Conservation (phyloP, 2,888 invertebrate species). For the Lucinisca nassula region DNA sequence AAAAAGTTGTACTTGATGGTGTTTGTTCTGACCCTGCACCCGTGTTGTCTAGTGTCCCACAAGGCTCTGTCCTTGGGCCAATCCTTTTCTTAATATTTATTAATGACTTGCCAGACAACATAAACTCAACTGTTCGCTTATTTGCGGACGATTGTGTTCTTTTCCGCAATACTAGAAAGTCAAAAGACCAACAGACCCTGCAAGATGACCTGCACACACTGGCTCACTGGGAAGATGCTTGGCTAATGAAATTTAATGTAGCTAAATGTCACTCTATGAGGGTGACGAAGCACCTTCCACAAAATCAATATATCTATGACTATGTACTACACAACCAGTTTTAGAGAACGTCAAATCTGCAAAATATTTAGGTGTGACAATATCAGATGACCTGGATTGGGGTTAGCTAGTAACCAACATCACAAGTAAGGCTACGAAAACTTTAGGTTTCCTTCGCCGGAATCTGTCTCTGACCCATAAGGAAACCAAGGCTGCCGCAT, state of each 20-base stretch:
- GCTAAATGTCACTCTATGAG: not conserved
- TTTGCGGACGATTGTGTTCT: not conserved
- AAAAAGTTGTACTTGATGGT: too few species aligned
- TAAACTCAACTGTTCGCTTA: not conserved
- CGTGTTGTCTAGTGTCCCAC: too few species aligned
- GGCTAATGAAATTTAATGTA: constrained; percentile 3
- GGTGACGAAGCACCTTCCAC: not conserved
- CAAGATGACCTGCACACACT: not conserved
- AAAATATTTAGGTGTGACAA: not conserved
- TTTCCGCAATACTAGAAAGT: not conserved
- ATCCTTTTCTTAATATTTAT: too few species aligned
- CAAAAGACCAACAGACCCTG: not conserved
- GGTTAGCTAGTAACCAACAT: not conserved
- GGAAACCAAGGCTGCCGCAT: not conserved
- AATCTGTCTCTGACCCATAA: not conserved
- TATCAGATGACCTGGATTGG: not conserved
- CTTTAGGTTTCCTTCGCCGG: not conserved
- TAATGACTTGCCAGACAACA: too few species aligned
- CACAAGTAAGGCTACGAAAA: not conserved
- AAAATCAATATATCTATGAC: not conserved
- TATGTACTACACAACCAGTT: not conserved
- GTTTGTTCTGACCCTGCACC: too few species aligned
- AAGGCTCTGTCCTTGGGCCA: too few species aligned
- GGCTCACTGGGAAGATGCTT: not conserved
- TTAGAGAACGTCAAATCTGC: not conserved